Evolutionary conservation across 2,888 invertebrate species (phyloP), one percentile per base, ranked within the genome.

Genomic region (Drosophila barbarae): DNA sequence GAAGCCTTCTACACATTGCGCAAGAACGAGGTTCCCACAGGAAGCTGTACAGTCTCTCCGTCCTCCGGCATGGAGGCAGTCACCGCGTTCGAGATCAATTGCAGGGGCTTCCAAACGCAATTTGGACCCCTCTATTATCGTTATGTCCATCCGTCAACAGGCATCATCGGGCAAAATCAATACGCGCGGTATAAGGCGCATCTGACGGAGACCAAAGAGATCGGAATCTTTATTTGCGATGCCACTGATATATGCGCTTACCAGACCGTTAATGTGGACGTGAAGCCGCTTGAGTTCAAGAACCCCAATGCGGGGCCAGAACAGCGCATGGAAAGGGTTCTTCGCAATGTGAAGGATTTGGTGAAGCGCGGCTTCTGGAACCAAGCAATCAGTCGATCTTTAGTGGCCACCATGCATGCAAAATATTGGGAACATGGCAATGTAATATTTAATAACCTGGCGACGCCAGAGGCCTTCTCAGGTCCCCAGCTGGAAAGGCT

Each of bases 401-500:
- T 70, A 13, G 69, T 15, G 8, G 57, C 60, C 9, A 1, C 30
- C 8, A 35, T 23, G 5, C 32, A 34, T 2, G 21, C 52, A 0
- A 8, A 2, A 0, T 2, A 10, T 1, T 8, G 9, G 10, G 1
- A 12, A 0, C 26, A 63, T 3, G 63, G 13, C 2, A 3, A 2
- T 1, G 1, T 28, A 13, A 15, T 72, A 4, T 73, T 38, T 26
- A 8, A 32, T 1, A 10, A 39, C 12, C 4, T 73, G 4, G 1
- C 2, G 0, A 2, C 15, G 0, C 15, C 30, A 9, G 6, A 21
- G 0, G 21, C 49, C 0, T 7, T 7, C 7, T 44, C 65, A 5
- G 21, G n/a, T 3, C 18, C 34, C 1, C 65, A 73, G 38, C 34
- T 72, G 35, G 70, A 72, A 36, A 65, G 58, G 39, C 8, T 69